phyloP scores from a whole-genome alignment of 2,888 invertebrate species.

The Trissoscelio sp. region DNA sequence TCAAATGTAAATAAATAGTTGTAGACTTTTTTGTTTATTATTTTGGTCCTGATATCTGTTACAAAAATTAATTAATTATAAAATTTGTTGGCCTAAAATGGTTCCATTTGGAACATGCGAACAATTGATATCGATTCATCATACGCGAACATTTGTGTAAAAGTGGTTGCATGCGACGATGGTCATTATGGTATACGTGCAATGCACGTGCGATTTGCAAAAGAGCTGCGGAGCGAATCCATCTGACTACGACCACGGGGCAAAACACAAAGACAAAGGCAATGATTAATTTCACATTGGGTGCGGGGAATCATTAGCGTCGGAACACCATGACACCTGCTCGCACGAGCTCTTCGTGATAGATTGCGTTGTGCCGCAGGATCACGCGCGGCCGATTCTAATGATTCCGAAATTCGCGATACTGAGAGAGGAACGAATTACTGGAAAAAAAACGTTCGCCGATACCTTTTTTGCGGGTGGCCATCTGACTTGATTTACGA shows the following conservation, averaged over 20 bases:
- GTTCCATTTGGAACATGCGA: no score
- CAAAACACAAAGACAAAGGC: constrained; percentile 80
- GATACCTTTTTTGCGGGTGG: constrained; percentile 73
- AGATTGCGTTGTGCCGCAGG: constrained; percentile 76
- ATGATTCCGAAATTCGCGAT: constrained; percentile 80
- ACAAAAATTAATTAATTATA: no score
- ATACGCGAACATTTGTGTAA: constrained; percentile 36
- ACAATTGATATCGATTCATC: constrained; percentile 36
- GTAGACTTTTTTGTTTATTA: no score
- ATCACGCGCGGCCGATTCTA: constrained; percentile 75
- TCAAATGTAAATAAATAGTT: no score
- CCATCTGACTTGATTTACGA: constrained; percentile 57
- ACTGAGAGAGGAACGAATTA: constrained; percentile 74
- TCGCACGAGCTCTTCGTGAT: constrained; percentile 81
- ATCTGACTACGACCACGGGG: constrained; percentile 67
- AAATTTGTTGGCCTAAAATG: no score
- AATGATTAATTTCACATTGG: constrained; percentile 82
- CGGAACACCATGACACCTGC: constrained; percentile 82
- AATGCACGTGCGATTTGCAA: constrained; percentile 64
- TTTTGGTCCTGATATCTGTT: no score
- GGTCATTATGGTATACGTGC: constrained; percentile 50
- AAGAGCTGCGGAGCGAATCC: constrained; percentile 65
- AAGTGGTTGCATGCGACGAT: constrained; percentile 52
- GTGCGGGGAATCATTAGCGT: constrained; percentile 81
- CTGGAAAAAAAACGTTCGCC: constrained; percentile 69